Conservation (phyloP, 2,113 vertebrate species). For the Etia nguti region DNA sequence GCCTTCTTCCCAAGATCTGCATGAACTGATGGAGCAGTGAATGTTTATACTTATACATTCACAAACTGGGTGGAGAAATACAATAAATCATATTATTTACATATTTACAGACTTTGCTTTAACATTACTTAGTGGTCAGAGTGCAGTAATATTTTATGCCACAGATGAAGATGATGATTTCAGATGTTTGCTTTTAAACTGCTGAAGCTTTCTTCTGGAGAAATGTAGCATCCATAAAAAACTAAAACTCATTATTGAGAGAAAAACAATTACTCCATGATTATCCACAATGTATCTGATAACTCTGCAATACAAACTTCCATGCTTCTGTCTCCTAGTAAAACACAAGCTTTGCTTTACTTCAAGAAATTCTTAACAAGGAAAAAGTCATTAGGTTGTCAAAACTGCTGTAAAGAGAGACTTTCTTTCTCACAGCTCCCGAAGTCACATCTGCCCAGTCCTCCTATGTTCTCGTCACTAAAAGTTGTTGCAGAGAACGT, state of each 20-base stretch:
- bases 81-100: not conserved
- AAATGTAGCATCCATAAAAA: not conserved
- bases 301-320: not conserved
- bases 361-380: not conserved
- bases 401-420: not conserved
- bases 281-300: not conserved
- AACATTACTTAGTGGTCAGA: not conserved
- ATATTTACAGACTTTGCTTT: not conserved
- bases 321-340: accelerated
- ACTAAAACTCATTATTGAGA: not conserved
- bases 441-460: not conserved
- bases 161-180: not conserved
- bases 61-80: not conserved
- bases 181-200: not conserved
- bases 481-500: not conserved
- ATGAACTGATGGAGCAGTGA: too few species aligned
- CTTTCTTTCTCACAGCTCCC: not conserved
- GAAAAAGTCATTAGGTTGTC: not conserved
- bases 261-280: accelerated
- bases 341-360: not conserved
- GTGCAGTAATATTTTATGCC: not conserved
- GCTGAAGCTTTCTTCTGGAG: not conserved
- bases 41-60: accelerated
- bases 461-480: not conserved
- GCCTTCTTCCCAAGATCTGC: too few species aligned